Base-by-base conservation (phyloP, 2,113 vertebrate genomes). In the Malurus alboscapulatus region DNA sequence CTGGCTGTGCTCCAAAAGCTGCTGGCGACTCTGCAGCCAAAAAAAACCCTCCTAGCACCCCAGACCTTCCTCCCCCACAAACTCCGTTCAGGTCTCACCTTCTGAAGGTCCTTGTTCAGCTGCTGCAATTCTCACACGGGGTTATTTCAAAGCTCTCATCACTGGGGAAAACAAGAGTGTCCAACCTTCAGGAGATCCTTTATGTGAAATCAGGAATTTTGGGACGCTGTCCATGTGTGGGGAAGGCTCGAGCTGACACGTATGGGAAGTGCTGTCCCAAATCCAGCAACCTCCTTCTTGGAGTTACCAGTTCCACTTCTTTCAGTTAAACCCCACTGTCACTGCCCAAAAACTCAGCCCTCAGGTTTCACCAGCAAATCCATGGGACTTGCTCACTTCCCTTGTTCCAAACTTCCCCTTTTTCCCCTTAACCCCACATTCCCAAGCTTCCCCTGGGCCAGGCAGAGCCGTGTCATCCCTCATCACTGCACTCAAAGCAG, bases 351-450 rank as follows among this genome's bases (percentile, higher is more conserved):
- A 66, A 1, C 62, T 55, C 68, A 4, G 19, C n/a, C 59, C 65
- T 55, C 65, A 24, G 66, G 2, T 72, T 85, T 73, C 6, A 40
- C 26, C 45, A 68, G 53, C 91, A 27, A 13, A 48, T 7, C 36
- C 2, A 1, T 1, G 66, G 48, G 22, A 17, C 18, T 26, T 1
- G 0, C 72, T 63, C 3, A 0, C 50, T 65, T 45, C 30, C 8
- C 2, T 17, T 2, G 2, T 4, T 24, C 51, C 7, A 5, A 47
- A 72, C 15, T 34, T 36, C 17, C 40, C 76, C 73, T 4, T 84
- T 82, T 84, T 27, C 47, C 90, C 59, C 54, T 2, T 6, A 29
- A n/a, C 6, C 1, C 26, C 1, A 7, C 2, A 3, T 32, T 82
- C 34, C 91, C 9, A 2, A 6, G 77, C n/a, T 38, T 17, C 10